phyloP scores from a whole-genome alignment of 2,113 vertebrate genomes.

The Pseudorasbora parva region DNA sequence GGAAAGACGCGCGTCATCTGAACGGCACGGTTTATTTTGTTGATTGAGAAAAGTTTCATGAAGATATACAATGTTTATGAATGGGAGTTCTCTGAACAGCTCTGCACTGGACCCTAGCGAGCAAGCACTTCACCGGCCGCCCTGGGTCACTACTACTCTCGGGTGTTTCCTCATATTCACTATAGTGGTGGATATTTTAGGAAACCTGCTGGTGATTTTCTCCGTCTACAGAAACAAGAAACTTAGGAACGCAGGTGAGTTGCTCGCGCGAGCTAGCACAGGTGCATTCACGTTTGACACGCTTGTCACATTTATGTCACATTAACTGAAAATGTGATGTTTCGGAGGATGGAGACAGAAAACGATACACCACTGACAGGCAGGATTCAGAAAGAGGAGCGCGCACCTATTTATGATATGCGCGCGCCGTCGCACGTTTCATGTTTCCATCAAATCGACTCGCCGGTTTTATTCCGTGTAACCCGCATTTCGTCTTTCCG shows the following conservation, averaged over 20 bases:
- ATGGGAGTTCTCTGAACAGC: conserved; percentile 83
- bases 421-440: not conserved
- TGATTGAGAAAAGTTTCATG: conserved; percentile 66
- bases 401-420: not conserved
- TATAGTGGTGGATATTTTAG: conserved; percentile 90
- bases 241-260: conserved; percentile 87
- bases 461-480: not conserved
- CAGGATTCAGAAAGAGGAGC: not conserved
- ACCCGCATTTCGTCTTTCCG: not conserved
- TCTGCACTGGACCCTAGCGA: conserved; percentile 71
- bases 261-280: not conserved
- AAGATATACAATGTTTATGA: conserved; percentile 76
- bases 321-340: not conserved
- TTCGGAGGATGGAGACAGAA: not conserved
- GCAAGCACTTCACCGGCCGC: conserved; percentile 74
- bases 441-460: not conserved
- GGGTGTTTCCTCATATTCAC: conserved; percentile 92
- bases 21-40: conserved; percentile 51
- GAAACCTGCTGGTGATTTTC: conserved; percentile 93
- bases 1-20: conserved; percentile 59
- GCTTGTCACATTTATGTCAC: not conserved
- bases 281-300: not conserved
- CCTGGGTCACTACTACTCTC: conserved; percentile 85
- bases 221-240: conserved; percentile 94
- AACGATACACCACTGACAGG: not conserved